These are phyloP conservation scores for Erebia palarica DNA, from an alignment of 2,888 invertebrate genomes.

Conservation along the genomic window DNA sequence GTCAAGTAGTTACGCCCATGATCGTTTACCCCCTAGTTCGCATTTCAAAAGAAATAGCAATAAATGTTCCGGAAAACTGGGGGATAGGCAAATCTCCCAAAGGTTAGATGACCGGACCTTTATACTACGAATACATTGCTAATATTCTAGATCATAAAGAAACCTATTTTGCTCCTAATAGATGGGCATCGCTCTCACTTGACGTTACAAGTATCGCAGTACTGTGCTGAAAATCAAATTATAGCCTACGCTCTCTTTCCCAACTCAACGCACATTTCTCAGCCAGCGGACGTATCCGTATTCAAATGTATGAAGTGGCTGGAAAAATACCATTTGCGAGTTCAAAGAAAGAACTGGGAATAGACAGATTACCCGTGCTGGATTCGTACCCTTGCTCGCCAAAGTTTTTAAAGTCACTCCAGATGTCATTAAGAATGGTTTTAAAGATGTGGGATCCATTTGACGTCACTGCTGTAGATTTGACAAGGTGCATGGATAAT, in stretches of 20 bases:
- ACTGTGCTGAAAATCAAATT: conserved; percentile 1
- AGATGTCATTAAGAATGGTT: conserved; percentile 9
- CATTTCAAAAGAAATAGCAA: conserved; percentile 44
- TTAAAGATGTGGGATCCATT: conserved; percentile 11
- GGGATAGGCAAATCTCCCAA: conserved; percentile 47
- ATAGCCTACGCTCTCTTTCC: conserved; percentile 1
- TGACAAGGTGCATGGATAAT: conserved; percentile 11
- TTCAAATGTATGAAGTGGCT: conserved; percentile 17
- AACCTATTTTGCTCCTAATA: background rate
- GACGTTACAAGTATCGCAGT: conserved; percentile 1
- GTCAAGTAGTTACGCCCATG: conserved; percentile 42
- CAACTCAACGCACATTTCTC: conserved; percentile 1
- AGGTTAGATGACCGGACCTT: conserved; percentile 50
- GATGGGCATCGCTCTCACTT: background rate
- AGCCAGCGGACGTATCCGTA: conserved; percentile 4
- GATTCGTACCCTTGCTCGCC: conserved; percentile 2
- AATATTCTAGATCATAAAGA: conserved; percentile 31
- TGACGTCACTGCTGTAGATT: conserved; percentile 11
- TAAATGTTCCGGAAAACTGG: conserved; percentile 44
- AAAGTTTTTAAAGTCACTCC: conserved; percentile 8
- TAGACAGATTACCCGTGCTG: conserved; percentile 1
- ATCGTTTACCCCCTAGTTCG: conserved; percentile 45
- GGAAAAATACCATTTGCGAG: conserved; percentile 19
- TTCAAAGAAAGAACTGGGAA: conserved; percentile 1
- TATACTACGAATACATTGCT: conserved; percentile 48